Conservation (phyloP, 2,888 invertebrate species). For the Cotesia congregata region DNA sequence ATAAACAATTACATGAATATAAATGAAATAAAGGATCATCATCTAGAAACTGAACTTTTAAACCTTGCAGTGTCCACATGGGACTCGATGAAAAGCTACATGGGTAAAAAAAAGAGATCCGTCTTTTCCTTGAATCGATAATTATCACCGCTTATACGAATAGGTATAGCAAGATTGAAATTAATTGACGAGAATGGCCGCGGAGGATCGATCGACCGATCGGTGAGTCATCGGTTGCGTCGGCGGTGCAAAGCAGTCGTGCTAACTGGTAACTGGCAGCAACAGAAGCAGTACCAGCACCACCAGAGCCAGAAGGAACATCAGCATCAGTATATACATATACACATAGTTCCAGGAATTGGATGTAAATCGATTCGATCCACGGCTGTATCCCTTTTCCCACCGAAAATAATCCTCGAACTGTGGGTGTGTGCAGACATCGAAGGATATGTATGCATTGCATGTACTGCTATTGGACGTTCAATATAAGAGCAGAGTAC, state of each 20-base stretch:
- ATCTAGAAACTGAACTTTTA: no score
- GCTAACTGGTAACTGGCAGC: constrained; percentile 26
- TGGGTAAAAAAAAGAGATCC: constrained; percentile 38
- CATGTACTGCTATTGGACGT: constrained; percentile 38
- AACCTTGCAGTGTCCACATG: no score
- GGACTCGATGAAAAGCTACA: not conserved
- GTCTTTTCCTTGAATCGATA: constrained; percentile 43
- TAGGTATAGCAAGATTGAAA: constrained; percentile 14
- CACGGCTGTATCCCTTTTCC: constrained; percentile 57
- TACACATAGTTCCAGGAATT: constrained; percentile 49
- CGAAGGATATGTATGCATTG: not conserved
- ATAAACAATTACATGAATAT: not conserved
- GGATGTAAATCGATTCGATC: constrained; percentile 50
- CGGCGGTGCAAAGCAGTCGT: constrained; percentile 31
- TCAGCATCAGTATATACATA: constrained; percentile 3
- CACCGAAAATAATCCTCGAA: constrained; percentile 63
- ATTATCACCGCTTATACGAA: constrained; percentile 39
- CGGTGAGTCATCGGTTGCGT: constrained; percentile 47
- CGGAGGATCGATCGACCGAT: constrained; percentile 38
- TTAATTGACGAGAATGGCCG: constrained; percentile 31
- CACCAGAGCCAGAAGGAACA: constrained; percentile 5
- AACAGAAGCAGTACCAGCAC: constrained; percentile 19
- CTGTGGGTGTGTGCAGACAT: constrained; percentile 35
- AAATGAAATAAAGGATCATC: no score
- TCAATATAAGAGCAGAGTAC: constrained; percentile 51